Evolutionary conservation across 2,888 invertebrate species (phyloP).

Genomic region (Copidosoma aretas): DNA sequence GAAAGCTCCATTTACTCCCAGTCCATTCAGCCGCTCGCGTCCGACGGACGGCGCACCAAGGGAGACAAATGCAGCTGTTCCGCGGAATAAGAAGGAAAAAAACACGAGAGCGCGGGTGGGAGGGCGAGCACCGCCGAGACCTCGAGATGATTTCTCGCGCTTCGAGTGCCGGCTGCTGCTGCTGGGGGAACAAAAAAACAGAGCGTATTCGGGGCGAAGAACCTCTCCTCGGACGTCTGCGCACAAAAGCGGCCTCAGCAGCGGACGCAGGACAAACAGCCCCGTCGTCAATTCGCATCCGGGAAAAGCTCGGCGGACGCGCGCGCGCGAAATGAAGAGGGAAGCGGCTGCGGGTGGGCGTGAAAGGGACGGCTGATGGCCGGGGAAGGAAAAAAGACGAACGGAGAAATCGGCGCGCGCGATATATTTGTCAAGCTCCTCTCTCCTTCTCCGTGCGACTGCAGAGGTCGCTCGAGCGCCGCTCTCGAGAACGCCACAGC

Average conservation of each 20-base stretch:
- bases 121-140: too few relatives aligned
- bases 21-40: too few relatives aligned
- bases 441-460: too few relatives aligned
- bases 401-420: conserved; percentile 1
- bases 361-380: neutral
- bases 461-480: neutral
- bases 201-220: neutral
- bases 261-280: neutral
- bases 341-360: too few relatives aligned
- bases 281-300: conserved; percentile 23
- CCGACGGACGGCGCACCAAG: too few relatives aligned
- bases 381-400: conserved; percentile 5
- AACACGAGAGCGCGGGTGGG: too few relatives aligned
- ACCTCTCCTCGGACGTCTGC: neutral
- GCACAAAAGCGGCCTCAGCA: too few relatives aligned
- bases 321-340: neutral
- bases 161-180: neutral
- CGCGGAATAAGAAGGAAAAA: too few relatives aligned
- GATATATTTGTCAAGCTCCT: conserved; percentile 30
- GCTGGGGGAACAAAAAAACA: too few relatives aligned
- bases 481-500: neutral
- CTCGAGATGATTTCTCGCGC: neutral
- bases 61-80: too few relatives aligned
- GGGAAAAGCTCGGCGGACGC: neutral
- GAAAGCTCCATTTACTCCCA: too few relatives aligned